Base-by-base conservation (phyloP, 2,888 invertebrate species). In the Brachypterus glaber region DNA sequence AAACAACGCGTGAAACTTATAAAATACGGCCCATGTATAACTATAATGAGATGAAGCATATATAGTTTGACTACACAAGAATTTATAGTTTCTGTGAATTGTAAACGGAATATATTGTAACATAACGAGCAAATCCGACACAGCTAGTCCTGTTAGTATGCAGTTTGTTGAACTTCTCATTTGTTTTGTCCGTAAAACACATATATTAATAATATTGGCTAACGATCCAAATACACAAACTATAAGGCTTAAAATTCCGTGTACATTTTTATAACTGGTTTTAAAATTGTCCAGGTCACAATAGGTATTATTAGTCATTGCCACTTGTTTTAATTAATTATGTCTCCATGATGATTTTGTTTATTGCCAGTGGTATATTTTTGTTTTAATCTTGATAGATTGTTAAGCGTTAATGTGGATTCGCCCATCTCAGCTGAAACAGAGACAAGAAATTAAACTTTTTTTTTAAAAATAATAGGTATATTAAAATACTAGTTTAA, bases 51-150 rank as follows among this genome's bases (percentile, higher is more conserved):
- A 21, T 7, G 5, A 5, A 7, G 21, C 7, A 5, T 21, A 7
- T 21, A 21, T 21, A 5, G 7, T 21, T 7, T 21, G 5, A n/a
- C n/a, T n/a, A n/a, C n/a, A n/a, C 21, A 21, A 7, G 8, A 69
- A 64, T 48, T 72, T 69, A 55, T 70, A 74, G 7, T 40, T 15
- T 13, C 46, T 41, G 59, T 80, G 77, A 18, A 76, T 67, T 3
- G 77, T 73, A 55, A 77, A 82, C 2, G 82, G 81, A 39, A 83
- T 73, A 57, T 82, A 84, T 50, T 87, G 85, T 62, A 88, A 61
- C 79, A 91, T 90, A 24, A 89, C 87, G 48, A 88, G 76, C 60
- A 89, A 79, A 59, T 91, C 90, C 1, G 87, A 83, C 0, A 86
- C 82, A 0, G 89, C 88, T 34, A 90, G 63, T 65, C 81, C 77